Percentiles rank a stretch among this genome's conserved stretches.
These are phyloP conservation scores for Drosophila picticornis DNA, from an alignment of 2,888 invertebrate species.

Conservation along the genomic window DNA sequence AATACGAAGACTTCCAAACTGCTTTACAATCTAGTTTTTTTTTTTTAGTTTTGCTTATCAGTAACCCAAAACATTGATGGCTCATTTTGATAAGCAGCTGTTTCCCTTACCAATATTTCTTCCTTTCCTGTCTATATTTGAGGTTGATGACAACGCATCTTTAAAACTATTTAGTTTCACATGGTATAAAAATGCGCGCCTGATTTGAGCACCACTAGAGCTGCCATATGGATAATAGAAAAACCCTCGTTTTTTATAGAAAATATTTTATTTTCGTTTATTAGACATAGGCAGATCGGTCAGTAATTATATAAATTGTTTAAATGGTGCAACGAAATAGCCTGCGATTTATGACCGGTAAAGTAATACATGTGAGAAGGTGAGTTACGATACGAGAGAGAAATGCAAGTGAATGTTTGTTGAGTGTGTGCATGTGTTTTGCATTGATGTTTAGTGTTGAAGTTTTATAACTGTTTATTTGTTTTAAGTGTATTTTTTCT, in stretches of 20 bases:
- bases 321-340: conserved; percentile 48
- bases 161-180: background rate
- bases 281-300: conserved; percentile 65
- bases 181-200: background rate
- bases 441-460: conserved; percentile 43
- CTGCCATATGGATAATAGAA: conserved; percentile 8
- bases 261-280: conserved; percentile 49
- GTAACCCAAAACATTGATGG: background rate
- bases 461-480: conserved; percentile 30
- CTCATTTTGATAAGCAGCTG: background rate
- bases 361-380: conserved; percentile 63
- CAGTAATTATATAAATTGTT: conserved; percentile 59
- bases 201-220: background rate
- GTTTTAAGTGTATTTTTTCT: conserved; percentile 24
- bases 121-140: background rate
- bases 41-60: background rate
- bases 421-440: conserved; percentile 41
- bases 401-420: conserved; percentile 59
- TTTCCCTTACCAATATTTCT: background rate
- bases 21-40: background rate
- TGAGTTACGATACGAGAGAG: conserved; percentile 58
- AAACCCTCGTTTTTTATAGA: conserved; percentile 32
- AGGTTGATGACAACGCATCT: background rate
- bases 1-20: background rate
- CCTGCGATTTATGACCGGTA: conserved; percentile 48